These are phyloP conservation scores for Crypturellus undulatus DNA, from an alignment of 2,113 vertebrate genomes.

Conservation along the genomic window DNA sequence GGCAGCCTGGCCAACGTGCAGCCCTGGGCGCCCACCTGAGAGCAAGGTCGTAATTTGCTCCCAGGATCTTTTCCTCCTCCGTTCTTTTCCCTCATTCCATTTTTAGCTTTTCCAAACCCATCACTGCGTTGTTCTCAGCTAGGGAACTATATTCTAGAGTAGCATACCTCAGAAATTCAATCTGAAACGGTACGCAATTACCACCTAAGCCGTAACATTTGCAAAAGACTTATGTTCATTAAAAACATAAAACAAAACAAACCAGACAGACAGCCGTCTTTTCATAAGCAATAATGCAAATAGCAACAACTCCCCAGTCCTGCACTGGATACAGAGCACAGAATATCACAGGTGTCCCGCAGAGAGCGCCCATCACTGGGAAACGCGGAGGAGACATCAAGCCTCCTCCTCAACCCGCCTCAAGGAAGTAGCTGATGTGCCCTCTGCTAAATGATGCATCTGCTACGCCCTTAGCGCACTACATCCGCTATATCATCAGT, in stretches of 20 bases:
- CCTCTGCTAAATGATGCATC: not conserved
- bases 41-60: conserved; percentile 3
- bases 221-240: not conserved
- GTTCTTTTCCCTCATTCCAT: not conserved
- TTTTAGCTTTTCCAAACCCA: not conserved
- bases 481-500: not conserved
- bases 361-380: not conserved
- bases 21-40: not conserved
- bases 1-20: not conserved
- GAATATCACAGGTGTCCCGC: not conserved
- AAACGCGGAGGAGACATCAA: not conserved
- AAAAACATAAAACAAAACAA: not conserved
- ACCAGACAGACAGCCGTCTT: not conserved
- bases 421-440: not conserved
- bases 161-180: not conserved
- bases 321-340: not conserved
- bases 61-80: not conserved
- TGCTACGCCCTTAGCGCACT: not conserved
- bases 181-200: not conserved
- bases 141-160: not conserved
- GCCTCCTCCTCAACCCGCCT: not conserved
- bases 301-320: conserved; percentile 12
- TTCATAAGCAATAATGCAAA: not conserved
- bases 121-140: not conserved
- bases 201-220: not conserved